phyloP scores from a whole-genome alignment of 2,113 vertebrate genomes.

The rabbit (Oryctolagus cuniculus) region DNA sequence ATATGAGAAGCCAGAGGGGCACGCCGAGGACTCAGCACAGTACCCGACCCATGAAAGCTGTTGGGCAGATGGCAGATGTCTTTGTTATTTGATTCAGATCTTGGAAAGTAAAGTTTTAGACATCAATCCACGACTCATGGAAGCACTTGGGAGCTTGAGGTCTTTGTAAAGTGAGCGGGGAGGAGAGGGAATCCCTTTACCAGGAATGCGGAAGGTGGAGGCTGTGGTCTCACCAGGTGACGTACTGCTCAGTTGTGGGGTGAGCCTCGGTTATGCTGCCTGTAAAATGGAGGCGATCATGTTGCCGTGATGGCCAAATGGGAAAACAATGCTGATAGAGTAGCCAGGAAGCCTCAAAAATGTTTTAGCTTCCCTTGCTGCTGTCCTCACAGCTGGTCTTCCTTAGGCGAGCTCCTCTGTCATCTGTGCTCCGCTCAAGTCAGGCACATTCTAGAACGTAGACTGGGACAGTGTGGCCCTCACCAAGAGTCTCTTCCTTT shows the following conservation, averaged over 20 bases:
- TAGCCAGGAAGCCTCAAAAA: not conserved
- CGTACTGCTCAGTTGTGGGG: not conserved
- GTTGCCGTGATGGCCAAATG: not conserved
- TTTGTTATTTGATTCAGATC: not conserved
- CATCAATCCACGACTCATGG: not conserved
- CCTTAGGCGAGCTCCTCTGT: not conserved
- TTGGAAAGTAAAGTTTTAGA: slow-evolving; percentile 47
- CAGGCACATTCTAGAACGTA: not conserved
- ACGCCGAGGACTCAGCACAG: not conserved
- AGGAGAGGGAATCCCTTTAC: not conserved
- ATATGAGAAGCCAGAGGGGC: too few species aligned
- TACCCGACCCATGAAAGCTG: not conserved
- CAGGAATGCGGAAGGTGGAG: not conserved
- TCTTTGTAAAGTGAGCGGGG: slow-evolving; percentile 9
- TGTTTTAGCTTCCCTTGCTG: not conserved
- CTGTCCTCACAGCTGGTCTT: not conserved
- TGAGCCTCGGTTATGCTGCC: not conserved
- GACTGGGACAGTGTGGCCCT: not conserved
- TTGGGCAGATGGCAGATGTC: not conserved
- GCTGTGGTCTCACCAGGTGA: not conserved
- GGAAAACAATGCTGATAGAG: not conserved
- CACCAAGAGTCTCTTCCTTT: not conserved
- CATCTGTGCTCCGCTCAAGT: not conserved
- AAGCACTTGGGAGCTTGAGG: slow-evolving; percentile 1
- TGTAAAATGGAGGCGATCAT: not conserved